Percentiles rank a stretch among this genome's conserved stretches.
phyloP scores from a whole-genome alignment of 1,140 invertebrate species.

The Leptinotarsa undecemlineata region DNA sequence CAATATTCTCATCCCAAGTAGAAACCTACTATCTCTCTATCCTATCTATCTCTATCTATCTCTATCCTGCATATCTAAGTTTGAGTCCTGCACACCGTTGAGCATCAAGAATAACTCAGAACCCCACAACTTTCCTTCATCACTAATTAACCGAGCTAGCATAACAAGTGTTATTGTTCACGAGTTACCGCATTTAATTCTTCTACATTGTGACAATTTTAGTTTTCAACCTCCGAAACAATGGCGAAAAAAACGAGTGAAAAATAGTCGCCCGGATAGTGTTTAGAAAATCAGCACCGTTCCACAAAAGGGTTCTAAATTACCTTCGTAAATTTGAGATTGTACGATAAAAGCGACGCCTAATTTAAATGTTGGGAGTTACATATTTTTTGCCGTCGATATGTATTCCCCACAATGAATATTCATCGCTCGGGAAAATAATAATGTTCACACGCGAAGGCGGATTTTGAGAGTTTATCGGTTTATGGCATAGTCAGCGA shows the following conservation, averaged over 20 bases:
- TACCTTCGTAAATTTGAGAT: background rate
- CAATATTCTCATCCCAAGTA: too few species aligned
- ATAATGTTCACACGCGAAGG: too few species aligned
- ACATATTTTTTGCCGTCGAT: constrained; percentile 1
- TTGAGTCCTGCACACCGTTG: too few species aligned
- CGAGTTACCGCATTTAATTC: background rate
- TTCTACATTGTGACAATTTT: background rate
- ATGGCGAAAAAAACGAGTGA: background rate
- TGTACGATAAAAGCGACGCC: background rate
- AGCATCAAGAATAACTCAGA: background rate
- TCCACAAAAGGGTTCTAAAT: constrained; percentile 4
- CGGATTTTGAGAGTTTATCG: too few species aligned
- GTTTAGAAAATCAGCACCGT: background rate
- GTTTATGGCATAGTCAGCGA: too few species aligned
- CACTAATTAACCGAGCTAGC: background rate
- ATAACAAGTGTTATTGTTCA: background rate
- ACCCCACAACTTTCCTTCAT: background rate
- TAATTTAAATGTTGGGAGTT: background rate
- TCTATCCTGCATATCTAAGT: too few species aligned
- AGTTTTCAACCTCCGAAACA: background rate
- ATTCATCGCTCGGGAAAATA: too few species aligned
- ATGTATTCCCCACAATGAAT: background rate
- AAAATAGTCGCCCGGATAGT: background rate
- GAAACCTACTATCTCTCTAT: too few species aligned
- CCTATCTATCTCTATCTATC: too few species aligned